Evolutionary conservation across 2,113 vertebrate genomes (phyloP).

Genomic region (Sinocyclocheilus anshuiensis): DNA sequence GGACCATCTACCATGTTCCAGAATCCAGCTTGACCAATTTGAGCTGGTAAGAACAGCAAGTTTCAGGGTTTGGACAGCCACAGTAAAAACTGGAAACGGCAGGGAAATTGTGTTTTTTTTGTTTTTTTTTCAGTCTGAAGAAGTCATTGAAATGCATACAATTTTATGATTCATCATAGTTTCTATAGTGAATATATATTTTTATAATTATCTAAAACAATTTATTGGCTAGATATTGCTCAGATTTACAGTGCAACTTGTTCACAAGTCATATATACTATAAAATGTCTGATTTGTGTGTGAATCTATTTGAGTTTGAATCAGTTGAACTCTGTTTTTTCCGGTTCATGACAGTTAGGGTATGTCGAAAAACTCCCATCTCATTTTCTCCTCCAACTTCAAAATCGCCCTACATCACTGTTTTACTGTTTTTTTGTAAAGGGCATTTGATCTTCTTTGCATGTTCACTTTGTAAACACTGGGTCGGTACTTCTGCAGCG

Average conservation of each 20-base stretch:
- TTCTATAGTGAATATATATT: too few relatives aligned
- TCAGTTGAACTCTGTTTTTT: neutral
- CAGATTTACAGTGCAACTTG: neutral
- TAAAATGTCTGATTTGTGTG: neutral
- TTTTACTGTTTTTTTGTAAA: too few relatives aligned
- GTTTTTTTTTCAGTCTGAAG: too few relatives aligned
- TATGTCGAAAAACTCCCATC: too few relatives aligned
- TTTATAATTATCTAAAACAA: neutral
- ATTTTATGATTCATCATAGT: too few relatives aligned
- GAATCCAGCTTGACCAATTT: neutral
- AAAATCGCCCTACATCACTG: too few relatives aligned
- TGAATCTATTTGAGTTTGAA: neutral
- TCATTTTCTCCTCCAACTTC: too few relatives aligned
- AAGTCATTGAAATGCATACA: too few relatives aligned
- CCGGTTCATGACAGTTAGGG: too few relatives aligned
- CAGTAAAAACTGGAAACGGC: neutral
- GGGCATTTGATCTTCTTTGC: too few relatives aligned
- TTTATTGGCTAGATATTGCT: neutral
- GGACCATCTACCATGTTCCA: neutral
- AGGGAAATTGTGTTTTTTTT: neutral
- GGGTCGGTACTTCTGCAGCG: too few relatives aligned
- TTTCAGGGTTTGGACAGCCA: neutral
- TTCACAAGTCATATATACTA: neutral
- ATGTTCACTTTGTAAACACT: too few relatives aligned
- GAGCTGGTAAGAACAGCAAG: neutral